Base-by-base conservation (phyloP, 2,888 invertebrate genomes). In the Anagyrus pseudococci region DNA sequence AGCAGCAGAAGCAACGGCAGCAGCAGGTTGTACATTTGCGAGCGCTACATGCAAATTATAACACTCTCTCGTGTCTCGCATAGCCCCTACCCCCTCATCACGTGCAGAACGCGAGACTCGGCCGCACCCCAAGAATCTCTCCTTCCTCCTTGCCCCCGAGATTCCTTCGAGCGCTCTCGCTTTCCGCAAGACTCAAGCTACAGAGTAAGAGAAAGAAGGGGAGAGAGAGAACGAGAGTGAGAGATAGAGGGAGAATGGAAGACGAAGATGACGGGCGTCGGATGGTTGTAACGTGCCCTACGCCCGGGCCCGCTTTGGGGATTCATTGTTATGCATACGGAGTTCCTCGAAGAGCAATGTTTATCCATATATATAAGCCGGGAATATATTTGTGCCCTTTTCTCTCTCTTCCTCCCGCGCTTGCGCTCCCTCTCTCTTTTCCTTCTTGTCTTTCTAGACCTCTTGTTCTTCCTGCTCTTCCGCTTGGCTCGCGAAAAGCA, bases 21-120 rank as follows among this genome's bases (percentile, higher is more conserved):
- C n/a, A n/a, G n/a, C n/a, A n/a, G 2, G 33, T 37, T 8, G 10
- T 10, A 29, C 29, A 69, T 69, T 72, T 71, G 71, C 59, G 63
- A 69, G 67, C 64, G 72, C 69, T 68, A 67, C 75, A 77, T 77
- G 77, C 76, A 55, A 55, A 46, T 55, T 55, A 44, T 55, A 46
- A 55, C 46, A 55, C 44, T 40, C 25, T 48, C 55, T n/a, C n/a
- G n/a, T n/a, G n/a, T n/a, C n/a, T n/a, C n/a, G n/a, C n/a, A n/a
- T 23, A 25, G 58, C 46, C 50, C 50, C 46, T 43, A 22, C 23
- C 52, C 17, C 23, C n/a, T 37, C 23, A 22, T 23, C 17, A 43
- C 25, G 25, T 29, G 17, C 17, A 19, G 25, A 20, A 22, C 22
- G 46, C 29, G 29, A 7, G 29, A 29, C 26, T n/a, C 33, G 15